phyloP scores from a whole-genome alignment of 2,888 invertebrate species.

The Amaurobius ferox region DNA sequence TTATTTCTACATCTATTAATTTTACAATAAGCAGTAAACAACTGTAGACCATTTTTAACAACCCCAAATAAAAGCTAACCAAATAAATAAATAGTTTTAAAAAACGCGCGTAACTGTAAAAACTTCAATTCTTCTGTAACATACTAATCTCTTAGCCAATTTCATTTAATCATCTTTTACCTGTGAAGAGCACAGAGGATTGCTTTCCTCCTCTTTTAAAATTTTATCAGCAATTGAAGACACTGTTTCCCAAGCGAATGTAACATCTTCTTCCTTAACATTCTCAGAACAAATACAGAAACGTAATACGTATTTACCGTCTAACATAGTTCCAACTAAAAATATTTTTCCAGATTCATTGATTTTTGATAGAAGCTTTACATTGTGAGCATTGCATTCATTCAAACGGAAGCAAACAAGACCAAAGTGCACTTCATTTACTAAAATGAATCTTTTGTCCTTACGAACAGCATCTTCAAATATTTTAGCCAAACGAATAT shows the following conservation, averaged over 20 bases:
- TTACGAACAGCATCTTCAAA: conserved; percentile 88
- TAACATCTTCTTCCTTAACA: conserved; percentile 87
- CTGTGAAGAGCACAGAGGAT: too few relatives aligned
- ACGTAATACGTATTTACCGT: conserved; percentile 91
- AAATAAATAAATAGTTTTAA: too few relatives aligned
- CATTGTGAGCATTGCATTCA: conserved; percentile 78
- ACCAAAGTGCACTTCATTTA: conserved; percentile 86
- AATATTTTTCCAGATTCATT: conserved; percentile 79
- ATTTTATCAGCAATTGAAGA: too few relatives aligned
- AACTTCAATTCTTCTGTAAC: too few relatives aligned
- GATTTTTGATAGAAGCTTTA: background rate
- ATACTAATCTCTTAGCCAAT: too few relatives aligned
- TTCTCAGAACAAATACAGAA: conserved; percentile 95
- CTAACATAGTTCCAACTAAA: conserved; percentile 89
- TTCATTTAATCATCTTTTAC: too few relatives aligned
- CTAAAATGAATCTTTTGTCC: conserved; percentile 92
- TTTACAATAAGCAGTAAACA: too few relatives aligned
- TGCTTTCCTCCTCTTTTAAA: too few relatives aligned
- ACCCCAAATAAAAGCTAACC: too few relatives aligned
- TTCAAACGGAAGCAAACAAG: conserved; percentile 92
- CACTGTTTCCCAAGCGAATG: conserved; percentile 78
- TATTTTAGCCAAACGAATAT: conserved; percentile 90
- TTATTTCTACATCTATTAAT: too few relatives aligned
- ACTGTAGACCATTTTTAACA: too few relatives aligned
- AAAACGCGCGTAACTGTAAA: too few relatives aligned